Percentiles rank a stretch among this genome's conserved stretches.
phyloP scores from a whole-genome alignment of 1,140 invertebrate species.

The Mycetomoellerius zeteki region DNA sequence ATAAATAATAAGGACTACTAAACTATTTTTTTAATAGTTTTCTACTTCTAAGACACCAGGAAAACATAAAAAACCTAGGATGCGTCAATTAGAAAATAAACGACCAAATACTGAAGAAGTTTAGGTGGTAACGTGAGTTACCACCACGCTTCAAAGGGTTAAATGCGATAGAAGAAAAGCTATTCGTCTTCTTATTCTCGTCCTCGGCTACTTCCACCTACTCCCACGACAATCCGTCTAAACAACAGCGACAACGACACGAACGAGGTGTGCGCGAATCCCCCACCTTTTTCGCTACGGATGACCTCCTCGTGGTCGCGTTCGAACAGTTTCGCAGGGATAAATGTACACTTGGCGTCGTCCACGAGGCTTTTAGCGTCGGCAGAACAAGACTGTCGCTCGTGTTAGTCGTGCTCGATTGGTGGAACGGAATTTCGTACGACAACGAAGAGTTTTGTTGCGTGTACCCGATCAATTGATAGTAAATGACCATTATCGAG shows the following conservation, averaged over 20 bases:
- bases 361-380: constrained; percentile 74
- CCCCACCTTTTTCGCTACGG: constrained; percentile 67
- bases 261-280: constrained; percentile 63
- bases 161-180: not conserved
- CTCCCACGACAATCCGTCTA: constrained; percentile 63
- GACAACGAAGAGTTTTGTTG: constrained; percentile 1
- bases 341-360: constrained; percentile 76
- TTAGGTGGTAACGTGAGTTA: no score
- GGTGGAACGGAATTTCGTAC: constrained; percentile 59
- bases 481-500: constrained; percentile 15
- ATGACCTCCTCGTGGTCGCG: constrained; percentile 74
- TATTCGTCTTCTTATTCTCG: constrained; percentile 29
- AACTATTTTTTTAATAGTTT: no score
- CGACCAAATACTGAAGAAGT: no score
- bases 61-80: no score
- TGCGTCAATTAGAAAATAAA: no score
- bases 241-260: constrained; percentile 57
- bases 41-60: no score
- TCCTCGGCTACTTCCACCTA: constrained; percentile 37
- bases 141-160: no score
- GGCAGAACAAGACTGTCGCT: constrained; percentile 68
- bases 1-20: no score
- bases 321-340: constrained; percentile 75
- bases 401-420: constrained; percentile 63
- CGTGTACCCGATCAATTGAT: constrained; percentile 11